A percentile compares a stretch with the other conserved stretches of the same genome.
Evolutionary conservation across 2,113 vertebrate genomes (phyloP).

Genomic region (Rhabdornis inornatus): DNA sequence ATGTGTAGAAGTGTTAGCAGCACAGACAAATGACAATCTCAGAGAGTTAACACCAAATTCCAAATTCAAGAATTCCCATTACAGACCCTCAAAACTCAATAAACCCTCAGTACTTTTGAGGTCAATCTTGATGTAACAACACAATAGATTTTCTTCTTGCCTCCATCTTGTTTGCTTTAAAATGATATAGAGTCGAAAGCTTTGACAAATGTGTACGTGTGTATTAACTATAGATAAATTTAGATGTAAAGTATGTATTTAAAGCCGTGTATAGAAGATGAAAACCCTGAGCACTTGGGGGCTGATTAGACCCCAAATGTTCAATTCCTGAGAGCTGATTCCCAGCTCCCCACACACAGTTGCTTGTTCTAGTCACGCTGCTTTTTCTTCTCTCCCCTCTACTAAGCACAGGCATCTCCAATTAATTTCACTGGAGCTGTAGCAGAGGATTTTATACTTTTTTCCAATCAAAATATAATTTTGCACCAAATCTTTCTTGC

Average conservation of each 20-base stretch:
- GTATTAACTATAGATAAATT: neutral
- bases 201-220: neutral
- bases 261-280: neutral
- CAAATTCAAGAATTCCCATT: neutral
- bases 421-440: neutral
- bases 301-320: neutral
- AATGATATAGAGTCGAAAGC: neutral
- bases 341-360: neutral
- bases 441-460: neutral
- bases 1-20: accelerated
- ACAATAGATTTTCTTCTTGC: neutral
- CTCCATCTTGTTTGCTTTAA: neutral
- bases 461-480: neutral
- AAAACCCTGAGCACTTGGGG: neutral
- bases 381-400: neutral
- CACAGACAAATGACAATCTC: neutral
- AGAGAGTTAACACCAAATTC: neutral
- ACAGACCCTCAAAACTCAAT: neutral
- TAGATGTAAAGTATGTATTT: neutral
- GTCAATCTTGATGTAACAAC: neutral
- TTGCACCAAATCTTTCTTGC: neutral
- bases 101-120: neutral
- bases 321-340: neutral
- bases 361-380: neutral
- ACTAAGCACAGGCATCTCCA: neutral